These are phyloP conservation scores for Philonicus albiceps DNA, from an alignment of 2,888 invertebrate genomes.

Conservation along the genomic window DNA sequence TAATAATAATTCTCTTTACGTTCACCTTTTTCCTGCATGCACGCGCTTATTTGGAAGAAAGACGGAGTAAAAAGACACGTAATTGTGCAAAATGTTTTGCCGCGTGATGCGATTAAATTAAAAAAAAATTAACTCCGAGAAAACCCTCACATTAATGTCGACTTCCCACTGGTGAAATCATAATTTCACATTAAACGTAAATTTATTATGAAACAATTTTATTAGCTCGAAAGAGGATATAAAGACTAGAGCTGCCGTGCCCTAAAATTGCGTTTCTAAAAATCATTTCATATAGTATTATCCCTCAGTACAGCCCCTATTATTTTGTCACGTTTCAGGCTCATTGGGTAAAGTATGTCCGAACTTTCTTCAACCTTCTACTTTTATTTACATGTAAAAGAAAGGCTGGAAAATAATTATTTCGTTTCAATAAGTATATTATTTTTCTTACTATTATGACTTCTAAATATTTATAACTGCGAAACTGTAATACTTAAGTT, in stretches of 20 bases:
- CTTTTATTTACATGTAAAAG: too few species aligned
- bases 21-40: not conserved
- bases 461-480: too few species aligned
- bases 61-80: not conserved
- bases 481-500: too few species aligned
- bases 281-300: too few species aligned
- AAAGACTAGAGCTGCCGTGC: too few species aligned
- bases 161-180: not conserved
- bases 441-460: too few species aligned
- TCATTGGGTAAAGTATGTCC: too few species aligned
- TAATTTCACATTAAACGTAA: not conserved
- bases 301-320: too few species aligned
- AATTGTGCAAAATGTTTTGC: not conserved
- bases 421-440: too few species aligned
- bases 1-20: not conserved
- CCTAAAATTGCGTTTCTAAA: not conserved
- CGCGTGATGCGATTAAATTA: not conserved
- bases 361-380: too few species aligned
- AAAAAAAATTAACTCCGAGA: not conserved
- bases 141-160: not conserved
- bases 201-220: not conserved
- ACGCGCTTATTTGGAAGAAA: not conserved
- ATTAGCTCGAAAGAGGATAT: not conserved
- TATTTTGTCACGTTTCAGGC: too few species aligned
- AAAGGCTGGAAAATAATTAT: too few species aligned